Percentiles rank a stretch among this genome's conserved stretches.
These are phyloP conservation scores for Mizuhopecten yessoensis DNA, from an alignment of 1,140 invertebrate species.

Conservation along the genomic window DNA sequence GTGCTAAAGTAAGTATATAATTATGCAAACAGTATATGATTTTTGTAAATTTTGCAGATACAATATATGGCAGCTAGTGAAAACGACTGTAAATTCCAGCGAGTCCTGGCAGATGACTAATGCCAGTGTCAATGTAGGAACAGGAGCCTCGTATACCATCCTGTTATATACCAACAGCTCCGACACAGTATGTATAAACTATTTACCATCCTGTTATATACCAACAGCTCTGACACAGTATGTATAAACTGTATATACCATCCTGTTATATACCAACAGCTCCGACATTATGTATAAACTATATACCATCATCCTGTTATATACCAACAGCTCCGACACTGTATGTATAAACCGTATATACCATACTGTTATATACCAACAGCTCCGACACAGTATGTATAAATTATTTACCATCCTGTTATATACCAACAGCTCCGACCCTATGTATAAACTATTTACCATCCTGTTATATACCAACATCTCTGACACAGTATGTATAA, in stretches of 20 bases:
- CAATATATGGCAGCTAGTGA: slow-evolving; percentile 26
- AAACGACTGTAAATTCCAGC: background rate
- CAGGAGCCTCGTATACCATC: slow-evolving; percentile 59
- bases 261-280: background rate
- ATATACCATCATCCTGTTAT: too few species aligned
- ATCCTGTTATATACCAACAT: background rate
- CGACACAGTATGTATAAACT: too few species aligned
- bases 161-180: slow-evolving; percentile 28
- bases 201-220: too few species aligned
- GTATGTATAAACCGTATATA: background rate
- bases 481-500: slow-evolving; percentile 2
- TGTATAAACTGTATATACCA: background rate
- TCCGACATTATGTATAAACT: too few species aligned
- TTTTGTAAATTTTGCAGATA: slow-evolving; percentile 26
- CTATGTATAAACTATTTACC: background rate
- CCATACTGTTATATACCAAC: background rate
- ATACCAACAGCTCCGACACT: background rate
- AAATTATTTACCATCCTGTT: too few species aligned
- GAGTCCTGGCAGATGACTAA: background rate
- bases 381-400: background rate
- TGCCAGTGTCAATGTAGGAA: slow-evolving; percentile 36
- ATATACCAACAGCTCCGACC: background rate
- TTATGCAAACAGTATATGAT: too few species aligned
- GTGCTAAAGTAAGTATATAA: too few species aligned
- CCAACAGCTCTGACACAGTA: slow-evolving; percentile 19